phyloP scores from a whole-genome alignment of 2,113 vertebrate genomes.

The Erinaceus europaeus region DNA sequence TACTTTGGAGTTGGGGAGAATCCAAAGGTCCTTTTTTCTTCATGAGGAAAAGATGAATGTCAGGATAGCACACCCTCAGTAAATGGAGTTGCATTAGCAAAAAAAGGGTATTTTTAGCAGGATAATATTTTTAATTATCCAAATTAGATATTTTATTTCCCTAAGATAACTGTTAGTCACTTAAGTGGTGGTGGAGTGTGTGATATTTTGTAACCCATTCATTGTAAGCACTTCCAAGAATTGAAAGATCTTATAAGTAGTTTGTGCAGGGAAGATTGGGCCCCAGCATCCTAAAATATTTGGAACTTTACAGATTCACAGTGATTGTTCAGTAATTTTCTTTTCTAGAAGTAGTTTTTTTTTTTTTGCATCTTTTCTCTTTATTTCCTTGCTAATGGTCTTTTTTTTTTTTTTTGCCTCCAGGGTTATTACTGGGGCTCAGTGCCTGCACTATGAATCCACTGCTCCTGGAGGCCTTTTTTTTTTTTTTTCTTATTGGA shows the following conservation, averaged over 20 bases:
- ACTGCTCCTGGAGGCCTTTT: too few relatives aligned
- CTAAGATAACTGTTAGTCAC: too few relatives aligned
- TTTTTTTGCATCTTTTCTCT: neutral
- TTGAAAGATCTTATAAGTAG: neutral
- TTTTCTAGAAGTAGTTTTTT: neutral
- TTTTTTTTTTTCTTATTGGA: too few relatives aligned
- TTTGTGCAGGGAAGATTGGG: neutral
- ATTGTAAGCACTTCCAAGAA: neutral
- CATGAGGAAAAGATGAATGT: neutral
- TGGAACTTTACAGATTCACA: neutral
- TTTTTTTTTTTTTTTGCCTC: constrained; percentile 21
- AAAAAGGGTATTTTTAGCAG: neutral
- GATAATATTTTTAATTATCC: neutral
- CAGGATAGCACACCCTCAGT: neutral
- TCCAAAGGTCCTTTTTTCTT: neutral
- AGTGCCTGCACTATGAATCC: too few relatives aligned
- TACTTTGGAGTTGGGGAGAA: neutral
- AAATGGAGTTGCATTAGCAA: neutral
- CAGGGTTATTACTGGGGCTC: too few relatives aligned
- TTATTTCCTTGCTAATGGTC: neutral
- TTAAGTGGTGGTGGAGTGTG: too few relatives aligned
- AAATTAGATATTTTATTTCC: constrained; percentile 1
- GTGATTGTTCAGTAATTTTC: neutral
- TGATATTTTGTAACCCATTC: too few relatives aligned
- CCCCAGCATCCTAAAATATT: neutral